Conservation (phyloP, 1,140 invertebrate species). For the Platorchestia sp. region DNA sequence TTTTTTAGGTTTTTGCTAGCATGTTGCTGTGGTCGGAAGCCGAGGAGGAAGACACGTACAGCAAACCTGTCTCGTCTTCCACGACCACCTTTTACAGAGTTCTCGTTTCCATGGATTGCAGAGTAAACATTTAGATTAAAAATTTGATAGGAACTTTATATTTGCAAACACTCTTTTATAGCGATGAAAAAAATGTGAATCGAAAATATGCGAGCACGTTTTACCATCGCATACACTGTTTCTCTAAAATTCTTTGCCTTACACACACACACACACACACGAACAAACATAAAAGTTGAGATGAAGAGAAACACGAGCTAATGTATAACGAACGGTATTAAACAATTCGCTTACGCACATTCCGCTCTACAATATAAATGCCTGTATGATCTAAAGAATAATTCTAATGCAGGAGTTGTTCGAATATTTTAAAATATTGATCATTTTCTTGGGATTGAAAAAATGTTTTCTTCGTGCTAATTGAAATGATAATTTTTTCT, state of each 20-base stretch:
- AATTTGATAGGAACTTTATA: not conserved
- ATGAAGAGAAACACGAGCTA: not conserved
- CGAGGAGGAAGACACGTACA: conserved; percentile 47
- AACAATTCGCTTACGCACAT: not conserved
- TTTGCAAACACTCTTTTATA: not conserved
- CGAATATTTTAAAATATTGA: not conserved
- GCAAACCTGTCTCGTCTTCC: not conserved
- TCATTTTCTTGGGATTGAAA: not conserved
- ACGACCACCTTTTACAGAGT: not conserved
- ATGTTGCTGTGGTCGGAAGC: conserved; percentile 24
- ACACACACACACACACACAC: not conserved
- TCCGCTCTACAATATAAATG: not conserved
- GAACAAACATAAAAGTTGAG: not conserved
- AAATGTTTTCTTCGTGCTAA: not conserved
- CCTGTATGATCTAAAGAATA: not conserved
- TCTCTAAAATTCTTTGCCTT: not conserved
- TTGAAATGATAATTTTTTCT: not conserved
- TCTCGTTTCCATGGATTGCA: not conserved
- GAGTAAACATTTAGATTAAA: conserved; percentile 9
- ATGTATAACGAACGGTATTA: not conserved
- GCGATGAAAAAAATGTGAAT: not conserved
- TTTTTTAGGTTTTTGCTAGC: conserved; percentile 13
- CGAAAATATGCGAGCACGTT: not conserved
- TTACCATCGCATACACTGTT: not conserved
- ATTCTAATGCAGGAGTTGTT: not conserved